phyloP scores from a whole-genome alignment of 1,140 invertebrate genomes.

The Pogonomyrmex barbatus region DNA sequence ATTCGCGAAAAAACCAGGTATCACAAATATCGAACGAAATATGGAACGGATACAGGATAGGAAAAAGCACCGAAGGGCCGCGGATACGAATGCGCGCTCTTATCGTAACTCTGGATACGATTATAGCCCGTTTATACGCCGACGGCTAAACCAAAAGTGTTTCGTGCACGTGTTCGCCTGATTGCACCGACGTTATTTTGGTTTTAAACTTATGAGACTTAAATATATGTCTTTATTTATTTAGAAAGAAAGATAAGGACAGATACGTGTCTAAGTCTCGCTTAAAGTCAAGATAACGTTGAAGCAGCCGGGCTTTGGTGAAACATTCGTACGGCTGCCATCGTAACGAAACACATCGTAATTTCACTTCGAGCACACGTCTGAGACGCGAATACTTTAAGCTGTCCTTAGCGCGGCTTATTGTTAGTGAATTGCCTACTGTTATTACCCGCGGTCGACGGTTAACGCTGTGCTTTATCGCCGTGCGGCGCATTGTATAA shows the following conservation, averaged over 20 bases:
- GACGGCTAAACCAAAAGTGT: neutral
- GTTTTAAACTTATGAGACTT: too few relatives aligned
- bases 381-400: conserved; percentile 14
- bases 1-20: conserved; percentile 12
- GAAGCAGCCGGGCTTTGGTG: neutral
- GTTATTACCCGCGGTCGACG: neutral
- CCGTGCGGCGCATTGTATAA: conserved; percentile 3
- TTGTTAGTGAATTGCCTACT: neutral
- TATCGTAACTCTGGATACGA: conserved; percentile 51
- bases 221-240: too few relatives aligned
- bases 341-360: conserved; percentile 16
- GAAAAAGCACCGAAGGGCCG: conserved; percentile 23
- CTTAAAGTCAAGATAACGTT: too few relatives aligned
- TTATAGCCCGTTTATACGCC: conserved; percentile 49
- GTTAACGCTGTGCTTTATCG: conserved; percentile 12
- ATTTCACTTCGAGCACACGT: conserved; percentile 5
- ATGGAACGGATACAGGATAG: neutral
- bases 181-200: too few relatives aligned
- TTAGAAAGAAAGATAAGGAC: too few relatives aligned
- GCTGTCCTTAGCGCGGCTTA: neutral
- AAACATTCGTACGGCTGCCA: neutral
- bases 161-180: neutral
- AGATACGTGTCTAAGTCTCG: too few relatives aligned
- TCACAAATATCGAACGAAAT: conserved; percentile 38
- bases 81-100: conserved; percentile 38